Percentiles rank a stretch among this genome's conserved stretches.
Evolutionary conservation across 1,140 invertebrate genomes (phyloP).

Genomic region (Pseudachorutes palmiensis): DNA sequence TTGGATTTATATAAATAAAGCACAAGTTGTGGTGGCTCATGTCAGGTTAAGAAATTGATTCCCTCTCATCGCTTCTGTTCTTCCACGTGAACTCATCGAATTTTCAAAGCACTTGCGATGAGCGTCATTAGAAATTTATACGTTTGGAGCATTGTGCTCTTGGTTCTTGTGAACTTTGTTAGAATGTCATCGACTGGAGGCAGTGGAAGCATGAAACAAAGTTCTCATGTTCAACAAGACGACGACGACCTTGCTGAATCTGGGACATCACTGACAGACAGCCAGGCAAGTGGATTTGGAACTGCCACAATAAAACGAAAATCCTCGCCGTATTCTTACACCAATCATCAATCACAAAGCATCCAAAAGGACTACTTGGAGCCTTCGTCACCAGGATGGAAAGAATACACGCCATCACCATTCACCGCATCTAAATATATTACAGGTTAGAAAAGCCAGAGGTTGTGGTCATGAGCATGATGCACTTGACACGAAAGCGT

Average conservation of each 20-base stretch:
- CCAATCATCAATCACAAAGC: neutral
- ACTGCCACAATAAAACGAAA: neutral
- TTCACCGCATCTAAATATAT: neutral
- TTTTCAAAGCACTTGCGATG: neutral
- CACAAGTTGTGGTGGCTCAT: neutral
- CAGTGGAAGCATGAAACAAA: neutral
- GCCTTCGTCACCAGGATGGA: neutral
- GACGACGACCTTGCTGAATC: neutral
- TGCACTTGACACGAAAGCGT: no score
- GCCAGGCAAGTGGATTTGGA: neutral
- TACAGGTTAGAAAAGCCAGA: constrained; percentile 4
- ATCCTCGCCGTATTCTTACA: neutral
- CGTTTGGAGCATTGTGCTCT: neutral
- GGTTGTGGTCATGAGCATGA: no score
- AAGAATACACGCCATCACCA: neutral
- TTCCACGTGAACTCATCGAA: neutral
- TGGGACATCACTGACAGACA: neutral
- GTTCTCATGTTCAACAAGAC: neutral
- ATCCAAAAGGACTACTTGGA: neutral
- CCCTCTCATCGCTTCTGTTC: no score
- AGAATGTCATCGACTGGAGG: neutral
- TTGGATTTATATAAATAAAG: neutral
- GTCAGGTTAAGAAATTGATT: no score
- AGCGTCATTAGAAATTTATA: neutral
- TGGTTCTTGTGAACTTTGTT: neutral